phyloP scores from a whole-genome alignment of 2,888 invertebrate species.

The Cryptops parisi region DNA sequence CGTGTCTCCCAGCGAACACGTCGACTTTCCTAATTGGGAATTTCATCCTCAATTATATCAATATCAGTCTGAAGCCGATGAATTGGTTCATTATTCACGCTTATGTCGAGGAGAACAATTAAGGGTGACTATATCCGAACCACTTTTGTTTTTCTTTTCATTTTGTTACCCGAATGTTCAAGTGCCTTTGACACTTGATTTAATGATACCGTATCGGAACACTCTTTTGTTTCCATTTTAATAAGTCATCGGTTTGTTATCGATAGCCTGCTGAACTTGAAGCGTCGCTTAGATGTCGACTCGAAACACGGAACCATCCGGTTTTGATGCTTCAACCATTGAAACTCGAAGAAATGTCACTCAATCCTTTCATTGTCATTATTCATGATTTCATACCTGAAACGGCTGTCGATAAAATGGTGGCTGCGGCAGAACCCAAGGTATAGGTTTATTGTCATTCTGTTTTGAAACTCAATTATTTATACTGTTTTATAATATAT shows the following conservation, averaged over 20 bases:
- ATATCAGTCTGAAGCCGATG: slow-evolving; percentile 26
- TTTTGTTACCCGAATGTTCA: too few relatives aligned
- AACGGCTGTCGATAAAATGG: not conserved
- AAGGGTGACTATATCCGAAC: slow-evolving; percentile 21
- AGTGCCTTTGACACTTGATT: too few relatives aligned
- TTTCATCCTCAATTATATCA: slow-evolving; percentile 22
- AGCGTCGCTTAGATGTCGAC: slow-evolving; percentile 22
- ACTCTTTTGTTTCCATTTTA: not conserved
- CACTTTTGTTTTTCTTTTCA: too few relatives aligned
- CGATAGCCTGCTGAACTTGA: slow-evolving; percentile 22
- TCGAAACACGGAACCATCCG: slow-evolving; percentile 18
- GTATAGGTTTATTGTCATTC: too few relatives aligned
- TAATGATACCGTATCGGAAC: too few relatives aligned
- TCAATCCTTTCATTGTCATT: slow-evolving; percentile 25
- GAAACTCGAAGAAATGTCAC: slow-evolving; percentile 25
- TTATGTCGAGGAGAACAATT: slow-evolving; percentile 29
- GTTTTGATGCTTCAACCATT: slow-evolving; percentile 23
- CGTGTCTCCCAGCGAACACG: slow-evolving; percentile 21
- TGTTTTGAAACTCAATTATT: too few relatives aligned
- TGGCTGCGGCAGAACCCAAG: not conserved
- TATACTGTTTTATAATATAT: too few relatives aligned
- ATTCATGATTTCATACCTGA: slow-evolving; percentile 25
- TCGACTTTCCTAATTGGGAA: slow-evolving; percentile 9
- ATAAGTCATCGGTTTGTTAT: not conserved
- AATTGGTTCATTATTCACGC: slow-evolving; percentile 25